These are phyloP conservation scores for Ornithoptera alexandrae DNA, from an alignment of 2,888 invertebrate species.

Conservation along the genomic window DNA sequence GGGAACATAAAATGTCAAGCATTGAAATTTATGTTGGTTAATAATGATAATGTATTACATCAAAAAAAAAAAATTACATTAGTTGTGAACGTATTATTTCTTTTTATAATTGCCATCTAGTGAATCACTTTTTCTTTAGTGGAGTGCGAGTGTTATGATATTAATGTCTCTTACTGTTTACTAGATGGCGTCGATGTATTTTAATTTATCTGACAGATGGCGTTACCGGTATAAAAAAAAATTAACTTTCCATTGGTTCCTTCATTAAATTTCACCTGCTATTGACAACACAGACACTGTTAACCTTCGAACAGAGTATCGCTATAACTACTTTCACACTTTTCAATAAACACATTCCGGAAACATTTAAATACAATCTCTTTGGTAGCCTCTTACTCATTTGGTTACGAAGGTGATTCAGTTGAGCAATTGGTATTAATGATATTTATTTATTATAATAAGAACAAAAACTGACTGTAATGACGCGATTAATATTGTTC, in stretches of 20 bases:
- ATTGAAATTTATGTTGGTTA: not conserved
- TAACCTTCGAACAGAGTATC: conserved; percentile 53
- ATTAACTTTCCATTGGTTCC: not conserved
- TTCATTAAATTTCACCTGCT: not conserved
- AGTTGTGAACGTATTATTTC: not conserved
- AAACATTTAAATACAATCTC: conserved; percentile 61
- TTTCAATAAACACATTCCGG: conserved; percentile 66
- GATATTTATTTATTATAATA: conserved; percentile 27
- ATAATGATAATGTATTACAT: not conserved
- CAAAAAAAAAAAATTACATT: not conserved
- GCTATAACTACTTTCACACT: conserved; percentile 60
- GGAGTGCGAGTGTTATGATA: not conserved
- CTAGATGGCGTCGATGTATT: conserved; percentile 38
- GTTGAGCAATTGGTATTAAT: conserved; percentile 43
- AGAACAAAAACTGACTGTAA: conserved; percentile 13
- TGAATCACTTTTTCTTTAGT: not conserved
- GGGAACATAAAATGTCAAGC: no score
- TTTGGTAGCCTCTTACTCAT: conserved; percentile 54
- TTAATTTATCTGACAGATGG: conserved; percentile 46
- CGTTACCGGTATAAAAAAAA: conserved; percentile 34
- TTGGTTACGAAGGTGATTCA: conserved; percentile 60
- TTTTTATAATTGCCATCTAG: not conserved
- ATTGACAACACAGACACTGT: conserved; percentile 3
- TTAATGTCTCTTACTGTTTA: not conserved
- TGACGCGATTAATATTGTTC: conserved; percentile 31